phyloP scores from a whole-genome alignment of 1,140 invertebrate genomes.

The Steinernema feltiae region DNA sequence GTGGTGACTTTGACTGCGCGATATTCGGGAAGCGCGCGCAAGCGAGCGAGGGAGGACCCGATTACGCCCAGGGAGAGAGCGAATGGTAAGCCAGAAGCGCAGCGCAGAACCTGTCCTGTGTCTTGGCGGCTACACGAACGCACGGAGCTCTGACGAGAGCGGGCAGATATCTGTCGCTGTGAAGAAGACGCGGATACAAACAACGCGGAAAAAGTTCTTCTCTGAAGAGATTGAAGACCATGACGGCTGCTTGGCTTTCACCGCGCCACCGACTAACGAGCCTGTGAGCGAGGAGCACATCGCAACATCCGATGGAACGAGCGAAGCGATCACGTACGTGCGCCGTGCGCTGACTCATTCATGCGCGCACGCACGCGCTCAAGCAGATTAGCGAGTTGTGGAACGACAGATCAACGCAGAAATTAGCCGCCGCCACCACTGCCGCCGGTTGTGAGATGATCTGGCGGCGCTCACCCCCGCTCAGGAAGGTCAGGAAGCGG shows the following conservation, averaged over 20 bases:
- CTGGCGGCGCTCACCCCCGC: too few relatives aligned
- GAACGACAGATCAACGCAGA: too few relatives aligned
- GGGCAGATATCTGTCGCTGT: not conserved
- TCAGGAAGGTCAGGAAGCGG: too few relatives aligned
- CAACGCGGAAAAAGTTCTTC: not conserved
- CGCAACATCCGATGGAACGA: not conserved
- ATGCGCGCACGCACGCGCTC: too few relatives aligned
- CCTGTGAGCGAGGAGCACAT: not conserved
- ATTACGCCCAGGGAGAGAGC: not conserved
- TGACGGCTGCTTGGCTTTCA: too few relatives aligned
- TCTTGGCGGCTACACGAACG: not conserved
- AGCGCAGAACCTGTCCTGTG: not conserved
- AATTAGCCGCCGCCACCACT: too few relatives aligned
- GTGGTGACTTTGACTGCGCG: not conserved
- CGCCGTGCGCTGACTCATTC: too few relatives aligned
- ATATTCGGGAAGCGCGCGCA: constrained; percentile 2
- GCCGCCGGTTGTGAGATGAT: too few relatives aligned
- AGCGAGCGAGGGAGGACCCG: not conserved
- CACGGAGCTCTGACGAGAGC: not conserved
- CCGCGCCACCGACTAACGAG: not conserved
- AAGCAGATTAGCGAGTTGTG: too few relatives aligned
- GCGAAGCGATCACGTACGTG: too few relatives aligned
- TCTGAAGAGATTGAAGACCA: too few relatives aligned
- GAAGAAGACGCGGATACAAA: not conserved
- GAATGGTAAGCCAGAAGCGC: not conserved